Evolutionary conservation across 2,797 vertebrate genomes (phyloP).

Genomic region (Myotis pilosus): DNA sequence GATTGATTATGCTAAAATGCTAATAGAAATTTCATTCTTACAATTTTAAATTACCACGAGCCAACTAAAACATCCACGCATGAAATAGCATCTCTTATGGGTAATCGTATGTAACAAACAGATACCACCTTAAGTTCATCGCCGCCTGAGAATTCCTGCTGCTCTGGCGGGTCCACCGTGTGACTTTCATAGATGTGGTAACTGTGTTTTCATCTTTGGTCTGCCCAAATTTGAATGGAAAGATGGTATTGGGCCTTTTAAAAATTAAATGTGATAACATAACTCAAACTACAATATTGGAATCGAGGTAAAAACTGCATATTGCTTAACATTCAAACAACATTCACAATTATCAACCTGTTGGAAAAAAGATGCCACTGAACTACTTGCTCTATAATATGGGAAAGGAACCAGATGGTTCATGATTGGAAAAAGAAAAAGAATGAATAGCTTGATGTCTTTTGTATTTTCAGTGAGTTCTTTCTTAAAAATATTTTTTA

Average conservation of each 20-base stretch:
- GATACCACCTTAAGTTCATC: neutral
- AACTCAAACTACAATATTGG: neutral
- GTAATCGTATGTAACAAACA: neutral
- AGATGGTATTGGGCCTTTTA: neutral
- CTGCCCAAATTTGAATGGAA: neutral
- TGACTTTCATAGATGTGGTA: neutral
- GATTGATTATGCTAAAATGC: neutral
- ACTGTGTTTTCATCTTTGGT: neutral
- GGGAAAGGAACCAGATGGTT: neutral
- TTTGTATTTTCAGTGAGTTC: neutral
- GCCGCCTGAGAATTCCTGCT: neutral
- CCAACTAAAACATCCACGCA: neutral
- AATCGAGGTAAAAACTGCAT: neutral
- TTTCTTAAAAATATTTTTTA: too few relatives aligned
- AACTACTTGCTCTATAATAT: neutral
- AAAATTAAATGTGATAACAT: constrained; percentile 17
- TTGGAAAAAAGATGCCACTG: neutral
- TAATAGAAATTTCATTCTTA: neutral
- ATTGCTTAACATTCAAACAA: constrained; percentile 7
- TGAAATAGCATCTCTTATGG: neutral
- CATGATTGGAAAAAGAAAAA: neutral
- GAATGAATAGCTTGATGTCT: neutral
- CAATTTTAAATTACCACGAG: neutral
- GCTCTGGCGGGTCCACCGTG: neutral
- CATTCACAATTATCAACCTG: neutral